Evolutionary conservation across 2,113 vertebrate species (phyloP).

Genomic region (Piaya cayana): DNA sequence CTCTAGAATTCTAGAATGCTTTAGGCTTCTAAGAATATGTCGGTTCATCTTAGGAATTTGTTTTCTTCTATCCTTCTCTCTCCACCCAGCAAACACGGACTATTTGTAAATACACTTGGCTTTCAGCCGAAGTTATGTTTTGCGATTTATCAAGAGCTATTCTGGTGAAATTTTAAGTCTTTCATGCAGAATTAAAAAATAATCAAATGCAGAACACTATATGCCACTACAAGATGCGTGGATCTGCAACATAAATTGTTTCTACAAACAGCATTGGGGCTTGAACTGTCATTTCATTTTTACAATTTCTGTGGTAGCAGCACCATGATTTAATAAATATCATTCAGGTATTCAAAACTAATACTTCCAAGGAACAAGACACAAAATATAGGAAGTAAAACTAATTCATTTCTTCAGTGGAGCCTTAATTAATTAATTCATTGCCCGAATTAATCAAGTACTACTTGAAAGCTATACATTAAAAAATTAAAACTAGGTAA

Average conservation of each 20-base stretch:
- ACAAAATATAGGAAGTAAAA: background rate
- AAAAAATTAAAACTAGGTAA: background rate
- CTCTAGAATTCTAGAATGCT: too few relatives aligned
- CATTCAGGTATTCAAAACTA: background rate
- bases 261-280: background rate
- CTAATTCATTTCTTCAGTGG: background rate
- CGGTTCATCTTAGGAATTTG: background rate
- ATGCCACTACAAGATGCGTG: background rate
- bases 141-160: background rate
- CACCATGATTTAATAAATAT: background rate
- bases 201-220: background rate
- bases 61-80: background rate
- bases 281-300: background rate
- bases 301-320: background rate
- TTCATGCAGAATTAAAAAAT: background rate
- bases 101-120: background rate
- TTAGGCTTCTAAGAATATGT: background rate
- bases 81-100: background rate
- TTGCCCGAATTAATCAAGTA: constrained; percentile 13
- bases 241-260: background rate
- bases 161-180: background rate
- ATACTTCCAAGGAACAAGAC: background rate
- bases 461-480: background rate
- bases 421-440: constrained; percentile 35
- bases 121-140: background rate